Conservation (phyloP, 2,797 vertebrate genomes). For the Tarsius wallacei region DNA sequence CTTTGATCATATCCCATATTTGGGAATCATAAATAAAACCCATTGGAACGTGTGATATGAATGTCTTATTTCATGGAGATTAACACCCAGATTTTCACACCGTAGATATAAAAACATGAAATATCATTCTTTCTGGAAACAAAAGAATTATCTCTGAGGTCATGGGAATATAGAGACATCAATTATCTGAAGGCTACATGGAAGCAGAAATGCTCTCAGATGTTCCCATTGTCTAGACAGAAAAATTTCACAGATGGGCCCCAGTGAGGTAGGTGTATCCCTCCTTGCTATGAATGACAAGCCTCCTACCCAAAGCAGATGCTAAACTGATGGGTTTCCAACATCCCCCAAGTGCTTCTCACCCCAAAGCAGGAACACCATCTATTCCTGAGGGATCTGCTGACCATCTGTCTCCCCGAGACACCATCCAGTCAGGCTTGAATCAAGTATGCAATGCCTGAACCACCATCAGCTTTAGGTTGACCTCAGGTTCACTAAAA, state of each 20-base stretch:
- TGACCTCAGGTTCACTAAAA: not conserved
- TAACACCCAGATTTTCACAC: not conserved
- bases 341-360: not conserved
- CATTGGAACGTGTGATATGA: slow-evolving; percentile 82
- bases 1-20: slow-evolving; percentile 87
- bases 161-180: not conserved
- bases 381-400: not conserved
- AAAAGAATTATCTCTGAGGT: not conserved
- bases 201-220: not conserved
- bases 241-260: not conserved
- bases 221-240: not conserved
- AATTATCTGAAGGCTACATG: not conserved
- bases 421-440: not conserved
- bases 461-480: too few relatives aligned
- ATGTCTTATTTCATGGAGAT: not conserved
- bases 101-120: not conserved
- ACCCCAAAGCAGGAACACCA: not conserved
- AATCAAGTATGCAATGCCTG: not conserved
- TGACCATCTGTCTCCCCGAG: not conserved
- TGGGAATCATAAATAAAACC: slow-evolving; percentile 95
- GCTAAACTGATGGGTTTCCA: not conserved
- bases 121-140: not conserved
- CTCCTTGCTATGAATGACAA: rapidly evolving
- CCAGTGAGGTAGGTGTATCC: not conserved
- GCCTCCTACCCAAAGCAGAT: not conserved